Base-by-base conservation (phyloP, 2,888 invertebrate species). In the Spatulosminthurus flaviceps region DNA sequence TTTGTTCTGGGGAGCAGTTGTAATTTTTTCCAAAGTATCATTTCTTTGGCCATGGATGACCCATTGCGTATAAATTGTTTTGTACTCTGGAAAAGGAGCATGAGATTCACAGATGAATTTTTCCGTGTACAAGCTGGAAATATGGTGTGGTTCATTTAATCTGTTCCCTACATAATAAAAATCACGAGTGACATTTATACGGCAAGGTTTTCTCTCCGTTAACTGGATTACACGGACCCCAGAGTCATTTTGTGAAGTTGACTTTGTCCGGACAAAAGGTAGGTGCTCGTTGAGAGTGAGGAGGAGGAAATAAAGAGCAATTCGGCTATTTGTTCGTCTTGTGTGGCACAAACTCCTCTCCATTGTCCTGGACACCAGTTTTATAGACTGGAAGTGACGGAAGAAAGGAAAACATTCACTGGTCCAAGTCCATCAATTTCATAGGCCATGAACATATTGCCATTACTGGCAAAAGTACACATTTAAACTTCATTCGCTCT, bases 321-420 rank as follows among this genome's bases (percentile, higher is more conserved):
- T 80, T 64, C 69, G 78, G 78, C 77, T 81, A 85, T 84, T 85
- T 85, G 85, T 85, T 83, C 85, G 72, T 81, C 84, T 81, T 84
- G 85, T 85, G 85, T 81, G 85, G 84, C 79, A 83, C 64, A 73
- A 64, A 41, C 77, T 67, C n/a, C 19, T 5, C 11, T 34, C 64
- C 66, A 72, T 73, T 78, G 67, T 73, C 41, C 69, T 42, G 11
- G 34, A 42, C 75, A 41, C n/a, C 43, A 76, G 64, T 24, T 76
- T 67, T 69, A 76, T 67, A 69, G 69, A 76, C 76, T 76, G 29
- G 64, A 76, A 76, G 43, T 67, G 67, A 66, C 22, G 26, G 24
- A 67, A 76, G 69, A 76, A 76, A 51, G 69, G 76, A 42, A 51
- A 74, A 74, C 28, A 61, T 74, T 61, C 61, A 74, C 29, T 74